Base-by-base conservation (phyloP, 2,113 vertebrate species). In the Chionomys nivalis region DNA sequence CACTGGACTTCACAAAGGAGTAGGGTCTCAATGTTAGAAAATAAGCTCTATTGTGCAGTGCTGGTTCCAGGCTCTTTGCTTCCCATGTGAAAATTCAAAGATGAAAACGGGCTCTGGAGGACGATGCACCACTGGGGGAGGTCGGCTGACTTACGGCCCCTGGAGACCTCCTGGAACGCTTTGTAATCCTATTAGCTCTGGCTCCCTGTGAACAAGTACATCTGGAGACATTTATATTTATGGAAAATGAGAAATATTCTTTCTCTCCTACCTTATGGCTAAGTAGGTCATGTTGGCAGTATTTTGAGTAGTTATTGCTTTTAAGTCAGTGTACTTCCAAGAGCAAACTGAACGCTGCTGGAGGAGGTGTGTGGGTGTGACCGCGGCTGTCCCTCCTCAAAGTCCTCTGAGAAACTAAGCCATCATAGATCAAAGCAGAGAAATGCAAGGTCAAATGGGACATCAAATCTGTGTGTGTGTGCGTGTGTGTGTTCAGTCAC, bases 221-320 rank as follows among this genome's bases (percentile, higher is more conserved):
- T 97, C 97, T 97, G 97, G 97, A 98, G 97, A 97, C 72, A 52
- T 92, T 94, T 96, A 89, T 97, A 98, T 97, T 98, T 98, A 97
- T 95, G 96, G 97, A 97, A 97, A 95, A 97, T 95, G 97, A 89
- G 92, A 97, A 98, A 94, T 91, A 95, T 70, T 94, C 95, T 96
- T 91, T 89, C 92, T 95, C 82, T 81, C 47, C 92, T 96, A 95
- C 97, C 97, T 97, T 97, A 78, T 97, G 97, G 97, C 89, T 98
- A 98, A 98, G 95, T 98, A 97, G 97, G 97, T 98, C 97, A 97
- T 39, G 94, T 65, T 93, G 82, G 82, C n/a, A 75, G 70, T 83
- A 82, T 92, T 88, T 70, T 49, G 92, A 96, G 89, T 65, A 91
- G 76, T 87, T 83, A 87, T 83, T 95, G 86, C 91, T 61, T 96